Evolutionary conservation across 2,888 invertebrate genomes (phyloP), one percentile per base, ranked within the genome.

Genomic region (Lacanobia wlatinum): DNA sequence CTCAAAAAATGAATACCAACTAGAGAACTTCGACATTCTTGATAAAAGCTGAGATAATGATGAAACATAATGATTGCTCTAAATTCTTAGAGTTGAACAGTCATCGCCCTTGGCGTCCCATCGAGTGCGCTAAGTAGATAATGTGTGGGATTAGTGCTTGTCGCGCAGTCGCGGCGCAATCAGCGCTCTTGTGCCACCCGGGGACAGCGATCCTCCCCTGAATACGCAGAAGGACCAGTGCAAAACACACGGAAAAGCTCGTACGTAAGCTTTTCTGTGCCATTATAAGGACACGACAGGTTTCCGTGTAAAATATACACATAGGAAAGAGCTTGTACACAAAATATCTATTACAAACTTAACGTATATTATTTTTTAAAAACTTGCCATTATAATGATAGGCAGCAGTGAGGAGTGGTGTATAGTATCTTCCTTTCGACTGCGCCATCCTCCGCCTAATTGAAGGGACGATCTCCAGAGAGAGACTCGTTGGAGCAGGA

Each of bases 91-190:
- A n/a, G 43, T 68, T 63, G 16, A 69, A 53, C 34, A 68, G 63
- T 55, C 61, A 12, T 59, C 40, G 21, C 59, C 59, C 40, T 21
- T 34, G 34, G 46, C 62, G 48, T 34, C 43, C 55, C 65, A 34
- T 58, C n/a, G 52, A 73, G 64, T 63, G 68, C 48, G 71, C 48
- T 73, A 83, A 84, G 88, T 82, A 84, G 80, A 76, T 90, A 90
- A 90, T 90, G 80, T 87, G 84, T 63, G 84, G 87, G 90, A 90
- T 90, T 88, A 89, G 82, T 63, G 68, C 61, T 46, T 56, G 71
- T 68, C 58, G 62, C 68, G 63, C 61, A 59, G 60, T 70, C 53
- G 67, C 72, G 52, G 62, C 79, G 90, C 89, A 92, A 92, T 92
- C 91, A 92, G 82, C 70, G 78, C 88, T 83, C 87, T 89, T 89